Evolutionary conservation across 2,888 invertebrate species (phyloP), one percentile per base, ranked within the genome.

Genomic region (Rhimphoctona megacephalus): DNA sequence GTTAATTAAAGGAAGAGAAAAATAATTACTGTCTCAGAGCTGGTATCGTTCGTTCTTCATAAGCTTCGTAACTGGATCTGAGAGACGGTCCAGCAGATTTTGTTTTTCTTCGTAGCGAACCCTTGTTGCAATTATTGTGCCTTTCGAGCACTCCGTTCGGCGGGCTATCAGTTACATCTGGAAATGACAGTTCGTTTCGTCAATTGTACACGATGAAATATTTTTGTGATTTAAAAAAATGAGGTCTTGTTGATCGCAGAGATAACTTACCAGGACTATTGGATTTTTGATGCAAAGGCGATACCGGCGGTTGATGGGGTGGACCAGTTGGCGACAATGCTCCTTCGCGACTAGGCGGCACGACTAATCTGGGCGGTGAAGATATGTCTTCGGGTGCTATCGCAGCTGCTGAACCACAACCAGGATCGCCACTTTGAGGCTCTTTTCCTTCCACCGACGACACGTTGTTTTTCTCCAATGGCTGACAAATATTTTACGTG

Each of bases 41-140:
- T 11, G 98, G 98, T 85, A 98, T 95, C 0, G 97, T 96, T 81
- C 98, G 95, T 90, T 98, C 98, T 92, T 98, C 98, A 90, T 98
- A 98, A 89, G 97, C 97, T 93, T 98, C 98, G 91, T 97, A 98
- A 5, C 97, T 97, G 19, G 97, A 95, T 89, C 93, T 90, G 8
- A 94, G 89, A 17, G 92, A 89, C 6, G 94, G 94, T 36, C 94
- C 94, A 1, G 94, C 94, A 0, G 94, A 94, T 89, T 94, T 94
- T 94, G 92, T 97, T 95, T 94, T 96, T 92, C 93, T 95, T 93
- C 95, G 95, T 83, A 95, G 95, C 64, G 96, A 97, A 43, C 96
- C 96, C 83, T 95, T 95, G 72, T 95, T 92, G 81, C 93, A 92
- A 25, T 90, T 91, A 46, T 90, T 91, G 36, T 92, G 92, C 46